Evolutionary conservation across 2,797 vertebrate genomes (phyloP).

Genomic region (Hephaestus fuliginosus): DNA sequence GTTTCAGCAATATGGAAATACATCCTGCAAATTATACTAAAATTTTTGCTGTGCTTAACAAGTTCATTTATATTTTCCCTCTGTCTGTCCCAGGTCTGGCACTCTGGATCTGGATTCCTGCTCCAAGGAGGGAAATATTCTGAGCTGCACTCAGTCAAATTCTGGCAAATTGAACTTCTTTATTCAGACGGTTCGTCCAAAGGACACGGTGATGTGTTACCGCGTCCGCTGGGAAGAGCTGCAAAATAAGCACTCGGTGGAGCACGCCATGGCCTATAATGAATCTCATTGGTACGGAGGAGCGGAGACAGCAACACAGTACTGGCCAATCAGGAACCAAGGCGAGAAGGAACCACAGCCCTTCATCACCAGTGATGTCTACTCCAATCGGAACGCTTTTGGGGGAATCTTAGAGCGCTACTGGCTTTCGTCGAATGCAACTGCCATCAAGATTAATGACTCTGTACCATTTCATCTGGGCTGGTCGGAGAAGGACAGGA

Average conservation of each 20-base stretch:
- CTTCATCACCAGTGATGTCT: slow-evolving; percentile 93
- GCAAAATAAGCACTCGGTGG: slow-evolving; percentile 81
- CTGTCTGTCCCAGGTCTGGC: slow-evolving; percentile 81
- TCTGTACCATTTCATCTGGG: slow-evolving; percentile 97
- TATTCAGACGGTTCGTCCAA: slow-evolving; percentile 91
- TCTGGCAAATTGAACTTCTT: slow-evolving; percentile 93
- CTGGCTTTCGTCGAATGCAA: slow-evolving; percentile 95
- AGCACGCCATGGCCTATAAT: slow-evolving; percentile 94
- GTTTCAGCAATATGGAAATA: slow-evolving; percentile 5
- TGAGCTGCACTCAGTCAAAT: slow-evolving; percentile 89
- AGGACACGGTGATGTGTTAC: slow-evolving; percentile 96
- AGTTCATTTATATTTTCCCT: slow-evolving; percentile 8
- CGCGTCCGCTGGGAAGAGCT: slow-evolving; percentile 96
- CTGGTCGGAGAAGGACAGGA: slow-evolving; percentile 90
- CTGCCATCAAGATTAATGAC: slow-evolving; percentile 93
- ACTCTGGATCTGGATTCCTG: slow-evolving; percentile 93
- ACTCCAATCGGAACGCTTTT: slow-evolving; percentile 89
- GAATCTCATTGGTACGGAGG: slow-evolving; percentile 95
- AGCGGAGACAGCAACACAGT: slow-evolving; percentile 91
- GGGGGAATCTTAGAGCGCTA: slow-evolving; percentile 96
- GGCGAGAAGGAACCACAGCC: slow-evolving; percentile 91
- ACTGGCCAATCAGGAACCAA: slow-evolving; percentile 92
- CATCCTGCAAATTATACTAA: not conserved
- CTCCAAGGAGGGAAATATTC: slow-evolving; percentile 86
- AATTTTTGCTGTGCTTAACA: not conserved